phyloP scores from a whole-genome alignment of 2,888 invertebrate genomes.

The Onthophagus sagittarius region DNA sequence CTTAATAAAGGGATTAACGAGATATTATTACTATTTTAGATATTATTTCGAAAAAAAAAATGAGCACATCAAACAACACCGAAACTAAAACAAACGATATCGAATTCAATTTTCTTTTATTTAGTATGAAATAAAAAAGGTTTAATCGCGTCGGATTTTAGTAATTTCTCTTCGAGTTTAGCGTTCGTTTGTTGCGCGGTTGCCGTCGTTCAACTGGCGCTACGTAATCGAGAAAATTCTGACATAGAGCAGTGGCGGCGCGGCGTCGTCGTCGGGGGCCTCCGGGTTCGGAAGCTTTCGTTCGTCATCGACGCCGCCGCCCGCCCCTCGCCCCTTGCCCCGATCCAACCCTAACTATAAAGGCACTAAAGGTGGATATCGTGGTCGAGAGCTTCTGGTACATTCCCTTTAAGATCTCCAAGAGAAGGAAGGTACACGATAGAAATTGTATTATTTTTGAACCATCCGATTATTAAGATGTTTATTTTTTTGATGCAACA shows the following conservation, averaged over 20 bases:
- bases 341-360: neutral
- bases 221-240: neutral
- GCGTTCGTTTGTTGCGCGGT: slow-evolving; percentile 25
- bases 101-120: too few species aligned
- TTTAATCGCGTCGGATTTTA: too few species aligned
- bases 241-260: neutral
- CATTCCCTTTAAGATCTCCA: slow-evolving; percentile 14
- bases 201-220: slow-evolving; percentile 31
- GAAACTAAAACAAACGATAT: too few species aligned
- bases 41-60: too few species aligned
- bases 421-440: too few species aligned
- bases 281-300: slow-evolving; percentile 20
- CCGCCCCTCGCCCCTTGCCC: neutral
- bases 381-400: neutral
- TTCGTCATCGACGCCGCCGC: slow-evolving; percentile 18
- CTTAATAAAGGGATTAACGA: too few species aligned
- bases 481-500: too few species aligned
- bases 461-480: too few species aligned
- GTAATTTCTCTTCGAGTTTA: neutral
- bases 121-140: too few species aligned
- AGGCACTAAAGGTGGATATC: neutral
- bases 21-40: too few species aligned
- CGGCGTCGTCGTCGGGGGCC: slow-evolving; percentile 18
- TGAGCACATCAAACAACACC: too few species aligned
- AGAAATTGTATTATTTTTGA: too few species aligned